Evolutionary conservation across 1,140 invertebrate species (phyloP).

Genomic region (Bombus sylvicola): DNA sequence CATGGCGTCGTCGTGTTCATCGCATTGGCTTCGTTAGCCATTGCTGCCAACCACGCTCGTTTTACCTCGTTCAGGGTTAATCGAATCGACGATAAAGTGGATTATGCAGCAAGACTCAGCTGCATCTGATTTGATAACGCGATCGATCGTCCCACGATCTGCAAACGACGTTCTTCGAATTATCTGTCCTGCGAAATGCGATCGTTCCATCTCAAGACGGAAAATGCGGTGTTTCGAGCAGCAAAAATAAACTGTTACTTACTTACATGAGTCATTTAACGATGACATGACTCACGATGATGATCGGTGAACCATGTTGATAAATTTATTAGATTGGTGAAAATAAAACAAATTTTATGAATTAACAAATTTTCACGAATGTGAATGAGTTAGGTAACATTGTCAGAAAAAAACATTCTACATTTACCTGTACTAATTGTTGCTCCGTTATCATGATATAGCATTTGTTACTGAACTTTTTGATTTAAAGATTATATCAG

Average conservation of each 20-base stretch:
- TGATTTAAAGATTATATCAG: too few relatives aligned
- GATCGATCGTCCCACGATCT: slow-evolving; percentile 28
- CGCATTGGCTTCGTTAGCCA: slow-evolving; percentile 56
- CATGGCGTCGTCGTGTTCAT: slow-evolving; percentile 7
- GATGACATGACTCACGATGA: too few relatives aligned
- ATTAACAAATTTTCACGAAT: too few relatives aligned
- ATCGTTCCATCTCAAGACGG: neutral
- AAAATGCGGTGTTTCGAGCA: neutral
- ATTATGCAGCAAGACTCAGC: slow-evolving; percentile 59
- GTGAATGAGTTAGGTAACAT: too few relatives aligned
- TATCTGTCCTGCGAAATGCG: neutral
- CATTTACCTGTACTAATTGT: too few relatives aligned
- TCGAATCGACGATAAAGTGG: slow-evolving; percentile 62
- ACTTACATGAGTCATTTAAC: too few relatives aligned
- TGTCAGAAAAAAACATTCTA: too few relatives aligned
- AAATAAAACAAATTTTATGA: too few relatives aligned
- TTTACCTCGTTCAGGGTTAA: slow-evolving; percentile 60
- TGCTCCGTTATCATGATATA: too few relatives aligned
- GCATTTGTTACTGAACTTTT: too few relatives aligned
- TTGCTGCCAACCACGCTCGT: slow-evolving; percentile 50
- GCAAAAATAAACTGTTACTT: neutral
- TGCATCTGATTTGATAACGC: slow-evolving; percentile 60
- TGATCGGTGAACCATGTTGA: too few relatives aligned
- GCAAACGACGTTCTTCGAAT: neutral
- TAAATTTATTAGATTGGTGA: too few relatives aligned